phyloP scores from a whole-genome alignment of 2,797 vertebrate species.

The Pygocentrus nattereri region DNA sequence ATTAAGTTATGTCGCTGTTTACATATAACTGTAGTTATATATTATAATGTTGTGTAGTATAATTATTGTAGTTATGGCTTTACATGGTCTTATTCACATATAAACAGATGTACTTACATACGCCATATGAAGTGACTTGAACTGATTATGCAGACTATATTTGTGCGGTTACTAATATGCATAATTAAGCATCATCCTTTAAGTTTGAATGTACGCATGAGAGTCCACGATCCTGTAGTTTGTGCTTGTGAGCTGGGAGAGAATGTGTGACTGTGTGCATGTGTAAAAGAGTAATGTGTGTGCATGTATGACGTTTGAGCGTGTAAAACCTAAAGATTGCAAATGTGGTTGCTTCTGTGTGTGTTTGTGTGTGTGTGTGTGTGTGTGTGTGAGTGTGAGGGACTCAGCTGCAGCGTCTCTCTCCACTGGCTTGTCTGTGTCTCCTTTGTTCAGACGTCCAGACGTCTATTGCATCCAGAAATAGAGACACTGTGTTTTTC shows the following conservation, averaged over 20 bases:
- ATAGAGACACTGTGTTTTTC: constrained; percentile 64
- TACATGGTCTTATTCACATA: not conserved
- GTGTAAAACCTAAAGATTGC: not conserved
- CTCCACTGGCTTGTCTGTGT: constrained; percentile 55
- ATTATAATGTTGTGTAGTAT: too few species aligned
- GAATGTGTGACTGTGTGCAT: constrained; percentile 18
- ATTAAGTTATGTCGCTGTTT: not conserved
- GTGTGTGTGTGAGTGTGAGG: constrained; percentile 52
- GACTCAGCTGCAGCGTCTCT: constrained; percentile 66
- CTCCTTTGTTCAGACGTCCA: constrained; percentile 68
- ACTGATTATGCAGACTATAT: not conserved
- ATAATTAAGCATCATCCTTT: not conserved
- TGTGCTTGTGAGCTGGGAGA: constrained; percentile 13
- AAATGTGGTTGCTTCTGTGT: constrained; percentile 1
- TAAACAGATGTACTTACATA: not conserved
- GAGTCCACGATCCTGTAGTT: not conserved
- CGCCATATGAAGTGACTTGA: not conserved
- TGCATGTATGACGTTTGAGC: constrained; percentile 19
- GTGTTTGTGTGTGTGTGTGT: constrained; percentile 17
- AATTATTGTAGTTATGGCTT: not conserved
- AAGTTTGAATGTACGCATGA: not conserved
- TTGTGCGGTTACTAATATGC: not conserved
- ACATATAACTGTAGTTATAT: too few species aligned
- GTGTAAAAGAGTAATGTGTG: not conserved
- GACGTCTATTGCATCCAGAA: constrained; percentile 73